A percentile compares a stretch with the other conserved stretches of the same genome.
These are phyloP conservation scores for Caenorhabditis uteleia DNA, from an alignment of 2,888 invertebrate genomes.

Conservation along the genomic window DNA sequence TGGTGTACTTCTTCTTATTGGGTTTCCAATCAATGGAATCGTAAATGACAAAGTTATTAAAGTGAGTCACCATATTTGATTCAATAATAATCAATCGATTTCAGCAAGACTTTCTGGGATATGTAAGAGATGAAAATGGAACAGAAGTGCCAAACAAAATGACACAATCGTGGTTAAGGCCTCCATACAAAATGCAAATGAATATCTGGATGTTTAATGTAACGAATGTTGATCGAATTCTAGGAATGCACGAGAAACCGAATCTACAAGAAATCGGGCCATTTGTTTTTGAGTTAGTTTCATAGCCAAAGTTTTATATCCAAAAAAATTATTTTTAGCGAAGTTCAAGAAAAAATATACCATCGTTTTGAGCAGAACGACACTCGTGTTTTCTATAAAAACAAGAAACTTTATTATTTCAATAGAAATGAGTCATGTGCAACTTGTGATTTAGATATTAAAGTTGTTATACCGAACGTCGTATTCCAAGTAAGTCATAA, in stretches of 20 bases:
- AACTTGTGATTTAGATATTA: constrained; percentile 47
- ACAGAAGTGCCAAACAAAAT: constrained; percentile 54
- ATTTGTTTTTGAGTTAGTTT: constrained; percentile 51
- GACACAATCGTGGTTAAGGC: constrained; percentile 60
- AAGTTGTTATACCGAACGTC: constrained; percentile 62
- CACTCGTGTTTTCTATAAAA: constrained; percentile 59
- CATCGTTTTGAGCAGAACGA: constrained; percentile 50
- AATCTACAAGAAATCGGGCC: constrained; percentile 48
- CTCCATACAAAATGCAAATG: constrained; percentile 59
- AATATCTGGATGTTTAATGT: constrained; percentile 56
- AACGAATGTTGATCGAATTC: constrained; percentile 37
- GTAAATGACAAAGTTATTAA: constrained; percentile 28
- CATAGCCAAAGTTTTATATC: not conserved
- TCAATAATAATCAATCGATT: constrained; percentile 8
- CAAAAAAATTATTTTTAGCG: constrained; percentile 51
- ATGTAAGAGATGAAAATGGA: constrained; percentile 52
- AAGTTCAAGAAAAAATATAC: constrained; percentile 54
- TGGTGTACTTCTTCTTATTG: constrained; percentile 28
- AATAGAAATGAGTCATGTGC: constrained; percentile 52
- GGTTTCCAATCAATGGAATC: constrained; percentile 32
- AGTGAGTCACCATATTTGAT: constrained; percentile 13
- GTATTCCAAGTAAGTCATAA: constrained; percentile 61
- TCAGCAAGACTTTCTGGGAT: constrained; percentile 60
- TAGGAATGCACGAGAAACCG: constrained; percentile 44
- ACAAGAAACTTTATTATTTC: constrained; percentile 57